Evolutionary conservation across 2,888 invertebrate species (phyloP).

Genomic region (Ceramica pisi): DNA sequence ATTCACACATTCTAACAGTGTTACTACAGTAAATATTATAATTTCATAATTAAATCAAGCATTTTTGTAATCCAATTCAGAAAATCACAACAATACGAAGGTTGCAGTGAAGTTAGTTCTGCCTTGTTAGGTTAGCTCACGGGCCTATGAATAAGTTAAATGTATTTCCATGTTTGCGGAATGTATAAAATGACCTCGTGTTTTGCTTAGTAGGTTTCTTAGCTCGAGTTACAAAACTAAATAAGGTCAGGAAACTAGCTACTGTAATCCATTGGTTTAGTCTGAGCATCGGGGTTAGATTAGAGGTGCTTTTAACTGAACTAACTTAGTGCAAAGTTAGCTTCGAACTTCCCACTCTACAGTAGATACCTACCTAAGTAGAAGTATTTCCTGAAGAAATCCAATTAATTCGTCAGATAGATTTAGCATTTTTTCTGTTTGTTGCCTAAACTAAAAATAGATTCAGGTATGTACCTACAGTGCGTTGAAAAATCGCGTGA

Average conservation of each 20-base stretch:
- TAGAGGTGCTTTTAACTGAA: background rate
- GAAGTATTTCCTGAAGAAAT: too few relatives aligned
- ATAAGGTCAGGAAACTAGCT: background rate
- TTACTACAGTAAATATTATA: too few relatives aligned
- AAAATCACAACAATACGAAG: too few relatives aligned
- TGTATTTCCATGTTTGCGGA: conserved; percentile 37
- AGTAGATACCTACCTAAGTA: too few relatives aligned
- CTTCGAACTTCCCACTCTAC: conserved; percentile 2
- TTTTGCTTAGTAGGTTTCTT: background rate
- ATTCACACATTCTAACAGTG: too few relatives aligned
- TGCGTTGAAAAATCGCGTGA: too few relatives aligned
- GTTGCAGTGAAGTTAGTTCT: conserved; percentile 46
- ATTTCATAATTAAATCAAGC: too few relatives aligned
- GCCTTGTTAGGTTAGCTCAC: conserved; percentile 15
- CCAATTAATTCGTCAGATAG: too few relatives aligned
- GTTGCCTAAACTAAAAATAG: too few relatives aligned
- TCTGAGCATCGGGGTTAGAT: background rate
- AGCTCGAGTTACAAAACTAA: conserved; percentile 7
- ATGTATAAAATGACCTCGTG: conserved; percentile 9
- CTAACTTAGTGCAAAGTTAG: background rate
- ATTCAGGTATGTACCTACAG: too few relatives aligned
- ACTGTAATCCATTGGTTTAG: conserved; percentile 4
- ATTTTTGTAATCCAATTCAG: too few relatives aligned
- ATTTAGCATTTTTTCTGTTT: too few relatives aligned
- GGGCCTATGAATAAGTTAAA: conserved; percentile 40